Percentiles rank a stretch among this genome's conserved stretches.
phyloP scores from a whole-genome alignment of 1,140 invertebrate genomes.

The Leptinotarsa undecemlineata region DNA sequence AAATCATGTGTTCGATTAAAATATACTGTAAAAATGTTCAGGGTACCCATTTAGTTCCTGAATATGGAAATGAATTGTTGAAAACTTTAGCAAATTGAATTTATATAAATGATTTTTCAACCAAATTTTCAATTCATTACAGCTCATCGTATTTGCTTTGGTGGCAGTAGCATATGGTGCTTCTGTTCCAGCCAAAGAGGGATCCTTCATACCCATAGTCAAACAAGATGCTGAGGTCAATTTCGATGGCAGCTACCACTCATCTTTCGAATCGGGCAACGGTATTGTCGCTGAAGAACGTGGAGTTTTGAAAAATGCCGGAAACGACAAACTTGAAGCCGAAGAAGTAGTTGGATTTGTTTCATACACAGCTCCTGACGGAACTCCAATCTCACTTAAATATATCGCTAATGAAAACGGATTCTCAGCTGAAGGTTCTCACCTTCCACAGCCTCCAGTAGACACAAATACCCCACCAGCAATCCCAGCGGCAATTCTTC shows the following conservation, averaged over 20 bases:
- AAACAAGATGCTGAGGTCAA: constrained; percentile 65
- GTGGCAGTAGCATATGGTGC: constrained; percentile 50
- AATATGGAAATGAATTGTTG: too few species aligned
- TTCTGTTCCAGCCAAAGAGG: constrained; percentile 48
- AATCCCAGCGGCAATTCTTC: constrained; percentile 36
- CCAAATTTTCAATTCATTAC: background rate
- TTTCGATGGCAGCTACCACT: constrained; percentile 68
- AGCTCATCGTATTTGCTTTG: constrained; percentile 7
- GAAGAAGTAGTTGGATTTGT: constrained; percentile 66
- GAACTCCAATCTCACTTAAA: constrained; percentile 53
- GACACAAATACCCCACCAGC: constrained; percentile 36
- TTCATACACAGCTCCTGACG: constrained; percentile 80
- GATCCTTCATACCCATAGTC: constrained; percentile 63
- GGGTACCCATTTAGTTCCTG: too few species aligned
- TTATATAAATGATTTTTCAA: too few species aligned
- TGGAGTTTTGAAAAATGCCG: constrained; percentile 52
- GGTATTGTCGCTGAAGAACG: constrained; percentile 42
- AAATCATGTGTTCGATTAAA: too few species aligned
- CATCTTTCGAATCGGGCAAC: constrained; percentile 35
- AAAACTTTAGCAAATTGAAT: too few species aligned
- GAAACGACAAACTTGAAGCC: constrained; percentile 62
- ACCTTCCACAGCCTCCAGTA: constrained; percentile 57
- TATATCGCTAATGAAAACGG: constrained; percentile 37
- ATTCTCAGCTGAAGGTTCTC: constrained; percentile 35
- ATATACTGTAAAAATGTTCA: too few species aligned